Evolutionary conservation across 1,140 invertebrate species (phyloP), one percentile per base, ranked within the genome.

Genomic region (Cherax destructor): DNA sequence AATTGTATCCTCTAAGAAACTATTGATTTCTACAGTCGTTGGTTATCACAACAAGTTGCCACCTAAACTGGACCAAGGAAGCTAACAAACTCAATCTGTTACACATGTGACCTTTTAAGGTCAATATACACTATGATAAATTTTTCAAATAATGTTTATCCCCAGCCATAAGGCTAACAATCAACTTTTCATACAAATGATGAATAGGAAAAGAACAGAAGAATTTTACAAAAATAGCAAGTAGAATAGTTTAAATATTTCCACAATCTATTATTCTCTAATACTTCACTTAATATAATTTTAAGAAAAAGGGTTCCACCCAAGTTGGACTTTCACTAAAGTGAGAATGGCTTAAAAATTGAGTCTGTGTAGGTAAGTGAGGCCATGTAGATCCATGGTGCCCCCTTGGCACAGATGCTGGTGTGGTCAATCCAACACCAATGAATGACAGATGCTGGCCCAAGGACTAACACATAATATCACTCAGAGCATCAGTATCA

Each of bases 401-500:
- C 61, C 65, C 47, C 83, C 83, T 85, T 85, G 83, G 83, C 83
- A 85, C 83, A 85, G 83, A 85, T 85, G 83, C 83, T 74, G 83
- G 83, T 85, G 83, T 85, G 61, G 61, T 74, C 47, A 72, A 47
- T 50, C 83, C 59, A 72, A 74, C 83, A 85, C 83, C 83, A 85
- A 65, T 85, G 83, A 85, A 85, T 85, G 83, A 85, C 65, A 85
- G 47, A 85, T 85, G 83, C 83, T 85, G 83, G 83, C 83, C 83
- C 83, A 85, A 85, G 83, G 83, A 85, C 83, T 85, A 85, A 85
- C 83, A 85, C 65, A 24, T 85, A 85, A 85, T 85, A 85, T 85
- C 83, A 85, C 83, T 85, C 83, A 85, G 83, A 85, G 83, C 83
- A 85, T 85, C 83, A 85, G 83, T 85, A 85, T 85, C 83, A 85